Evolutionary conservation across 2,113 vertebrate genomes (phyloP), one percentile per base, ranked within the genome.

Genomic region (Galeopterus variegatus): DNA sequence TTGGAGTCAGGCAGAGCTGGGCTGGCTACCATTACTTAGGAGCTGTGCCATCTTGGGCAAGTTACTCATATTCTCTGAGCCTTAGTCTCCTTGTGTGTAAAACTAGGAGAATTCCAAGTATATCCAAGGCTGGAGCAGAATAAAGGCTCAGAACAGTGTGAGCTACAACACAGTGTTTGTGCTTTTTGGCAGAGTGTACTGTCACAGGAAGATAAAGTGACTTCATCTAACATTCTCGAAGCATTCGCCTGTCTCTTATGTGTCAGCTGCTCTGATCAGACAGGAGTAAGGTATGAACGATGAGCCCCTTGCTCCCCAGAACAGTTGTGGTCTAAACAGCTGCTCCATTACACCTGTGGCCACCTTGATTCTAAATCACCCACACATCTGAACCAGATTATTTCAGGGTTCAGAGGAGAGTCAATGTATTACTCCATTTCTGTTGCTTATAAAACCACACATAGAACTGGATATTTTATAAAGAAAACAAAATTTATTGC

Each of bases 281-380:
- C 3, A 13, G 70, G 62, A 24, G n/a, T 6, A 10, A 54, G 3
- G 33, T 58, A 31, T 15, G 60, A 36, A n/a, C 0, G 2, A 64
- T 19, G 77, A 41, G 24, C 9, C 17, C 15, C 75, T 48, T 12
- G 26, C 26, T 76, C 28, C 67, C 8, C 62, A 4, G 3, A 54
- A n/a, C 11, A n/a, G 2, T 21, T 0, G 3, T 5, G 77, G 76
- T 48, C 90, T 31, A 0, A 14, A 60, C 33, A 18, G 70, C 70
- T 41, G 17, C 7, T 5, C 24, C 24, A 1, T 58, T 1, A 14
- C 62, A 33, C 54, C 45, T 0, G 41, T 10, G 17, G 36, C 24
- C 12, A 12, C 65, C n/a, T 72, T 1, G 0, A 9, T 11, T 56
- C 12, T 45, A 11, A 12, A 21, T 18, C 9, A 8, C 18, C 19